These are phyloP conservation scores for Salminus brasiliensis DNA, from an alignment of 2,113 vertebrate genomes.

Conservation along the genomic window DNA sequence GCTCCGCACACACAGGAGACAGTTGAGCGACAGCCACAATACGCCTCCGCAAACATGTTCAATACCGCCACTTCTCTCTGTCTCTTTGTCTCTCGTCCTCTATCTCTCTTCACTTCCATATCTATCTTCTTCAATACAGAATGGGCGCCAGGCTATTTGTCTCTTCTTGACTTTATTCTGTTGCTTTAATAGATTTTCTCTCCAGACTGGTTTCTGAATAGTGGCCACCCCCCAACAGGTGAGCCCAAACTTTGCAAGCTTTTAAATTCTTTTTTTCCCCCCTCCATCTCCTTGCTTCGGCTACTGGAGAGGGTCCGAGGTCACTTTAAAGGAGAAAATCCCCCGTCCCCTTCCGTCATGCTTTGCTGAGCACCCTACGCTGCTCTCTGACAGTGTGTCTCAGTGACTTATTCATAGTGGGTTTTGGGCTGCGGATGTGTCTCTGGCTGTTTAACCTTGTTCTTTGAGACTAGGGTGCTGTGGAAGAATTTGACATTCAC, in stretches of 20 bases:
- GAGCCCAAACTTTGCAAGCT: neutral
- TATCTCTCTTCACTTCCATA: neutral
- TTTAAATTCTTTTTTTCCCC: neutral
- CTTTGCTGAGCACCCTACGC: slow-evolving; percentile 59
- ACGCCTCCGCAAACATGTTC: slow-evolving; percentile 25
- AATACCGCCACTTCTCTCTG: slow-evolving; percentile 21
- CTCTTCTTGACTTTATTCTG: neutral
- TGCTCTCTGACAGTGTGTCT: slow-evolving; percentile 57
- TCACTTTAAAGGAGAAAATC: slow-evolving; percentile 3
- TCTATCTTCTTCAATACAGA: neutral
- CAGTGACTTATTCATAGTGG: slow-evolving; percentile 20
- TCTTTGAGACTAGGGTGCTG: slow-evolving; percentile 24
- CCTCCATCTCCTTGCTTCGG: neutral
- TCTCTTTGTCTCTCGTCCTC: slow-evolving; percentile 17
- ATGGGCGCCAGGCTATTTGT: neutral
- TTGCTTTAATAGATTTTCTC: slow-evolving; percentile 9
- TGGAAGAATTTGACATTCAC: slow-evolving; percentile 52
- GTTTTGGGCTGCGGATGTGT: slow-evolving; percentile 47
- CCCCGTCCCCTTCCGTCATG: slow-evolving; percentile 51
- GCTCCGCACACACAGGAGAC: slow-evolving; percentile 25
- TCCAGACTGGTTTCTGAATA: neutral
- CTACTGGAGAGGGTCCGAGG: slow-evolving; percentile 43
- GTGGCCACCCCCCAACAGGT: neutral
- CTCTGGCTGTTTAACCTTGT: slow-evolving; percentile 56
- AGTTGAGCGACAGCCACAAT: slow-evolving; percentile 40